Conservation (phyloP, 2,113 vertebrate species). For the Pteruthius melanotis region DNA sequence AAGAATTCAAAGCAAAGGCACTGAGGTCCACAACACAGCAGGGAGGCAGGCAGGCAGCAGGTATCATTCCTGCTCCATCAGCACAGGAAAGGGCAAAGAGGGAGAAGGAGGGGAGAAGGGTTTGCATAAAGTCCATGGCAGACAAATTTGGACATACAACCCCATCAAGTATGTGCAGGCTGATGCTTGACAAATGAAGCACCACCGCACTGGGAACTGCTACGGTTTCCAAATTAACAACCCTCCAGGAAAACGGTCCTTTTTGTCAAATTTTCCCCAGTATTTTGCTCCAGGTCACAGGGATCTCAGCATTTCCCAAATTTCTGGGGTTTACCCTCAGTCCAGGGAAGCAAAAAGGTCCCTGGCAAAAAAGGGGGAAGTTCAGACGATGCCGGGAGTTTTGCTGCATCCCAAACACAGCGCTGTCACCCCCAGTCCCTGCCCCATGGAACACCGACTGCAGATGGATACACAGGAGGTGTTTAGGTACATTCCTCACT, state of each 20-base stretch:
- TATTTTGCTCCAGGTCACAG: neutral
- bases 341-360: neutral
- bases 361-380: neutral
- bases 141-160: neutral
- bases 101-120: neutral
- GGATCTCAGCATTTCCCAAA: neutral
- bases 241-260: neutral
- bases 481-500: neutral
- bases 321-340: neutral
- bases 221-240: rapidly evolving
- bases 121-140: neutral
- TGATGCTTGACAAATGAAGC: neutral
- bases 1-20: neutral
- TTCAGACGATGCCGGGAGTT: rapidly evolving
- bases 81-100: neutral
- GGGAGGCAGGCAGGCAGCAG: neutral
- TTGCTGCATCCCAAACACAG: rapidly evolving
- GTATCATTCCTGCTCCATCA: neutral
- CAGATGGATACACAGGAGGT: rapidly evolving
- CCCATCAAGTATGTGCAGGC: rapidly evolving
- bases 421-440: neutral
- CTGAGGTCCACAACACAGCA: rapidly evolving
- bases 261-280: neutral
- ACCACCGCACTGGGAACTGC: rapidly evolving
- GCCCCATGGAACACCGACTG: rapidly evolving